Percentiles rank a stretch among this genome's conserved stretches.
Evolutionary conservation across 2,888 invertebrate genomes (phyloP).

Genomic region (Luperina nickerlii): DNA sequence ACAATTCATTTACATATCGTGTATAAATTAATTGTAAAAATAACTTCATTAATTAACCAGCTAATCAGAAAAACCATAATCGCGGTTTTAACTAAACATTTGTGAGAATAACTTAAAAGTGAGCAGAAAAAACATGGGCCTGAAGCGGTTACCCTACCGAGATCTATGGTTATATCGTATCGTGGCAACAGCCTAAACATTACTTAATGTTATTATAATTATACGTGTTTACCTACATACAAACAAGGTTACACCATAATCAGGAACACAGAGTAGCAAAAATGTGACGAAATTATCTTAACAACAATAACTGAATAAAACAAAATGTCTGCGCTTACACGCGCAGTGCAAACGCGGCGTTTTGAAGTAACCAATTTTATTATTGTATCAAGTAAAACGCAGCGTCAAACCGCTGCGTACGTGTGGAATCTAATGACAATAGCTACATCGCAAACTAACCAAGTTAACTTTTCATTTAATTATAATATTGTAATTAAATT

Average conservation of each 20-base stretch:
- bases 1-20: constrained; percentile 12
- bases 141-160: constrained; percentile 53
- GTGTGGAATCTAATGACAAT: constrained; percentile 52
- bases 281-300: constrained; percentile 70
- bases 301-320: constrained; percentile 69
- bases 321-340: constrained; percentile 7
- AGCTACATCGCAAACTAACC: constrained; percentile 55
- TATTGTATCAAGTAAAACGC: constrained; percentile 20
- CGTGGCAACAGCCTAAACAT: constrained; percentile 64
- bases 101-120: not conserved
- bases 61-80: not conserved
- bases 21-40: constrained; percentile 14
- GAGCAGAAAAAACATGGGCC: constrained; percentile 39
- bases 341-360: constrained; percentile 19
- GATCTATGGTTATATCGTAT: constrained; percentile 49
- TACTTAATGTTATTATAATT: constrained; percentile 70
- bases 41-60: not conserved
- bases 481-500: constrained; percentile 53
- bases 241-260: constrained; percentile 68
- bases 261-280: constrained; percentile 72
- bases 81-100: not conserved
- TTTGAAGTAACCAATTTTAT: constrained; percentile 31
- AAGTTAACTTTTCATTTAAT: constrained; percentile 53
- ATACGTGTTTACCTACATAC: constrained; percentile 72
- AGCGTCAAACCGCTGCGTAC: constrained; percentile 23